Base-by-base conservation (phyloP, 2,113 vertebrate genomes). In the Pandion haliaetus region DNA sequence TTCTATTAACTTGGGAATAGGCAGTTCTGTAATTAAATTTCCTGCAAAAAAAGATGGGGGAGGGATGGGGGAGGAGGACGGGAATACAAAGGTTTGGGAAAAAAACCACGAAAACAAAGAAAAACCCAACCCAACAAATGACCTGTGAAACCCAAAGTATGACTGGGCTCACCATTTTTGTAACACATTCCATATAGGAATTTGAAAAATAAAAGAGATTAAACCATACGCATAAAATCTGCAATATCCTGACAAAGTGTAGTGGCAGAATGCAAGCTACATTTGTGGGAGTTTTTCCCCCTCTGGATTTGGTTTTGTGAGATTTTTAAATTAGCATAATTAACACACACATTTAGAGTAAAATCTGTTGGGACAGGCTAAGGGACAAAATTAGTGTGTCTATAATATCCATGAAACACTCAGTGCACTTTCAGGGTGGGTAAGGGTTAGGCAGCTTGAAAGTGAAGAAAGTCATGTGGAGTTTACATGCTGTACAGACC, bases 151-250 rank as follows among this genome's bases (percentile, higher is more conserved):
- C 25, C 18, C 7, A 18, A 77, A 57, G 5, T 67, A 23, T 71
- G 62, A 34, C 20, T 32, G 10, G 8, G 20, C 29, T 91, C 47
- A 63, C 32, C 10, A 9, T 47, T 83, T 73, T 82, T 74, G 23
- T 79, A 86, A 65, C 9, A 80, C 29, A 63, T 61, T 96, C 32
- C 24, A 38, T 69, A 28, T 2, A 78, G 31, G n/a, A 36, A 76
- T 96, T 88, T 88, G 82, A 69, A 88, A 94, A 94, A 84, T 55
- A 72, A 3, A 79, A 47, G 34, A 44, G 7, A 59, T 72, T 94
- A 93, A 95, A 87, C 69, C 34, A 67, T n/a, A 93, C 47, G 63
- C 77, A 81, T 83, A 66, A 94, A 83, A 92, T 92, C 29, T 88
- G 11, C 58, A 63, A 21, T 71, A 67, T 55, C 45, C 67, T 93